A percentile compares a stretch with the other conserved stretches of the same genome.
These are phyloP conservation scores for Peromyscus eremicus DNA, from an alignment of 2,797 vertebrate species.

Conservation along the genomic window DNA sequence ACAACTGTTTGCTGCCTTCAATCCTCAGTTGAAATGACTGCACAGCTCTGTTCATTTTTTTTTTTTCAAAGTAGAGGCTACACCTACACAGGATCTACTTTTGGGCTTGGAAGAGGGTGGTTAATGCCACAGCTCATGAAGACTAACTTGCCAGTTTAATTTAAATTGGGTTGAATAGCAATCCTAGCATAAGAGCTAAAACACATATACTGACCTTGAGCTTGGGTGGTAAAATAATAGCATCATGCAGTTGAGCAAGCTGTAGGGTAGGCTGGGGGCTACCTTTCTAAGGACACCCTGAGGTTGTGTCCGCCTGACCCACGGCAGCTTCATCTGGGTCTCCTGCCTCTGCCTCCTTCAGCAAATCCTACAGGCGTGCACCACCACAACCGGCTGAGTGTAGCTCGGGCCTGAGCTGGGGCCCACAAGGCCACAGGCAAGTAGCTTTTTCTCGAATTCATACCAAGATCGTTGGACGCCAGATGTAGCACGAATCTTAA, in stretches of 20 bases:
- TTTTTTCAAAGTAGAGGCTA: conserved; percentile 32
- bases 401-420: too few relatives aligned
- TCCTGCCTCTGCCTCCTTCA: not conserved
- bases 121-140: conserved; percentile 49
- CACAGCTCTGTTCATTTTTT: conserved; percentile 66
- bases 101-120: conserved; percentile 73
- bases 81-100: conserved; percentile 80
- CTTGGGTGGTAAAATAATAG: not conserved
- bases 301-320: not conserved
- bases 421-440: too few relatives aligned
- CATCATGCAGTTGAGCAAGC: not conserved
- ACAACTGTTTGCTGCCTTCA: conserved; percentile 26
- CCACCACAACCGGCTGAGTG: too few relatives aligned
- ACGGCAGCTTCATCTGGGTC: not conserved
- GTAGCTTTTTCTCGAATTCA: too few relatives aligned
- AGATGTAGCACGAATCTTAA: too few relatives aligned
- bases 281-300: not conserved
- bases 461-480: too few relatives aligned
- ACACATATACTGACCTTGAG: not conserved
- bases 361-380: too few relatives aligned
- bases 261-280: not conserved
- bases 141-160: conserved; percentile 58
- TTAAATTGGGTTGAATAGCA: conserved; percentile 13
- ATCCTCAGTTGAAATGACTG: conserved; percentile 35
- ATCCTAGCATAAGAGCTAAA: not conserved